Conservation (phyloP, 2,797 vertebrate species). For the Nasua narica region DNA sequence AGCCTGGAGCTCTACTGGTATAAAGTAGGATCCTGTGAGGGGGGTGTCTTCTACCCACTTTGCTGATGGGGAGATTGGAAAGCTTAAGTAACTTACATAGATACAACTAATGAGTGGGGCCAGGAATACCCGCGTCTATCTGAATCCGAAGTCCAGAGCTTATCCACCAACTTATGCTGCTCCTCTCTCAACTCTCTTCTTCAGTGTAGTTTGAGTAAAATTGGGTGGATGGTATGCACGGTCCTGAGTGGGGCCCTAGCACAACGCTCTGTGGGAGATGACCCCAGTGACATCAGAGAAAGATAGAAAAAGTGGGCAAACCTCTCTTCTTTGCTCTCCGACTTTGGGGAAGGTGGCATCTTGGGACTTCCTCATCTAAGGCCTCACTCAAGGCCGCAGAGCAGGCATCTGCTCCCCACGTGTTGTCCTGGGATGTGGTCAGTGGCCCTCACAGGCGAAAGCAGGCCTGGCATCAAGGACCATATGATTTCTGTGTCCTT, state of each 20-base stretch:
- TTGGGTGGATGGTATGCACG: not conserved
- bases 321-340: not conserved
- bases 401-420: not conserved
- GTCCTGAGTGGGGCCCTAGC: rapidly evolving
- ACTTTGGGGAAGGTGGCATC: not conserved
- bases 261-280: not conserved
- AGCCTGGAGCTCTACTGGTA: not conserved
- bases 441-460: not conserved
- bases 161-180: not conserved
- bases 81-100: not conserved
- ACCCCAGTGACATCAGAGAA: not conserved
- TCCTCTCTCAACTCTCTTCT: not conserved
- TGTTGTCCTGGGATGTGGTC: not conserved
- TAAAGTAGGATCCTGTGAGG: not conserved
- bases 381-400: not conserved
- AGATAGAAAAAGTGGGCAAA: not conserved
- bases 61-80: not conserved
- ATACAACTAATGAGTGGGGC: not conserved
- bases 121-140: no score
- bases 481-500: not conserved
- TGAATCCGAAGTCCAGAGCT: not conserved
- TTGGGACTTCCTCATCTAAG: not conserved
- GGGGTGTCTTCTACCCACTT: not conserved
- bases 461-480: not conserved
- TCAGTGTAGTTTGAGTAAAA: not conserved